Base-by-base conservation (phyloP, 64 coral and sea anemone genomes). In the Astreopora myriophthalma region DNA sequence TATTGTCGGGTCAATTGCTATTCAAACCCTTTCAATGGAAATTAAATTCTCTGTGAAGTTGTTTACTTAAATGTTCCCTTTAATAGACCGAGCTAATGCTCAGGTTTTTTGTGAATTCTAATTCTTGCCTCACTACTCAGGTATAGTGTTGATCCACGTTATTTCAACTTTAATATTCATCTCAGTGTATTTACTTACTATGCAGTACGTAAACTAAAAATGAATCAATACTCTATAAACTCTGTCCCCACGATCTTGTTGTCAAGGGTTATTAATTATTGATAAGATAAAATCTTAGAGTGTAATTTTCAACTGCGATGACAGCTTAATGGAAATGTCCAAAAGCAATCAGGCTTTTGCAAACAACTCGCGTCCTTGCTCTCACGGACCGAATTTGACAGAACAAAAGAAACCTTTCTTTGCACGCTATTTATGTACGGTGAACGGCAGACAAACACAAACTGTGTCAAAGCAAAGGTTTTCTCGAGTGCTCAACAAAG, bases 21-120 rank as follows among this genome's bases (percentile, higher is more conserved):
- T 83, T 91, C 89, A 84, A 90, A 69, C 40, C 64, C 44, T 84
- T 91, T 91, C 79, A 81, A 83, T 72, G 46, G 89, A 71, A 70
- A 83, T 81, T 91, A 91, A 91, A 83, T 91, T 91, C 75, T 35
- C 89, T 91, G 44, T 84, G 89, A 84, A 91, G 40, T 84, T 91
- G 89, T 91, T 91, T 91, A 74, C 79, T 91, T 84, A 91, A 91
- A 84, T 24, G 32, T 48, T 34, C 44, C 39, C 29, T 76, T 32
- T 48, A 84, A 73, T 91, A 91, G 35, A 55, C 30, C 16, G 51
- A 17, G 16, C 69, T 73, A 34, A 83, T 32, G 65, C 24, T 16
- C 37, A 74, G 12, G 17, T 35, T 71, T 36, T 69, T 34, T 82
- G 48, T 38, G 3, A 9, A 69, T 72, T 34, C 69, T 68, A n/a